Conservation (phyloP, 2,888 invertebrate species). For the Dynastes grantii region DNA sequence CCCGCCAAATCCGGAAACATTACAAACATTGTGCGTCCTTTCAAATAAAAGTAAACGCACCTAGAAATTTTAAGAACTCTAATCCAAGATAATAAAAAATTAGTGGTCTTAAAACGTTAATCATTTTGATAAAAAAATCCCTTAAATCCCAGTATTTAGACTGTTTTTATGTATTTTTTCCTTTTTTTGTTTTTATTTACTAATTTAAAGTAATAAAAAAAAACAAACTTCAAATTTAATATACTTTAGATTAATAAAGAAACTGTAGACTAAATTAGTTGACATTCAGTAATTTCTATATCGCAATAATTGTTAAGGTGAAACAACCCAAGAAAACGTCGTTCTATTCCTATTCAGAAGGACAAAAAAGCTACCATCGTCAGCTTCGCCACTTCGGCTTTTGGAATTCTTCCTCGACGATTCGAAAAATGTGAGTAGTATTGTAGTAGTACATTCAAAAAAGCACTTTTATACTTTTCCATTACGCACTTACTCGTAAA, state of each 20-base stretch:
- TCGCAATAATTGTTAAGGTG: slow-evolving; percentile 1
- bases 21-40: neutral
- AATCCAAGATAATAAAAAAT: slow-evolving; percentile 5
- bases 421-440: slow-evolving; percentile 29
- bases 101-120: slow-evolving; percentile 28
- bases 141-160: slow-evolving; percentile 10
- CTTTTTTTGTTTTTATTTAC: neutral
- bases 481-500: neutral
- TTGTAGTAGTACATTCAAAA: neutral
- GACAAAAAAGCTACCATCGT: neutral
- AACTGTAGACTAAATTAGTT: slow-evolving; percentile 1
- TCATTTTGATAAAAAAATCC: no score
- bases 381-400: neutral
- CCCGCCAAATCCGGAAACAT: slow-evolving; percentile 41
- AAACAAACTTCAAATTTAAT: slow-evolving; percentile 28
- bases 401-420: neutral
- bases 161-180: neutral
- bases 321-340: slow-evolving; percentile 1
- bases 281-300: neutral
- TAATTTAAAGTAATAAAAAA: slow-evolving; percentile 14
- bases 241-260: neutral
- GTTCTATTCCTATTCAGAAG: neutral
- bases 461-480: neutral
- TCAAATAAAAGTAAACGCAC: slow-evolving; percentile 7
- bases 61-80: slow-evolving; percentile 5